phyloP scores from a whole-genome alignment of 2,888 invertebrate species.

The Nomada goodeniana region DNA sequence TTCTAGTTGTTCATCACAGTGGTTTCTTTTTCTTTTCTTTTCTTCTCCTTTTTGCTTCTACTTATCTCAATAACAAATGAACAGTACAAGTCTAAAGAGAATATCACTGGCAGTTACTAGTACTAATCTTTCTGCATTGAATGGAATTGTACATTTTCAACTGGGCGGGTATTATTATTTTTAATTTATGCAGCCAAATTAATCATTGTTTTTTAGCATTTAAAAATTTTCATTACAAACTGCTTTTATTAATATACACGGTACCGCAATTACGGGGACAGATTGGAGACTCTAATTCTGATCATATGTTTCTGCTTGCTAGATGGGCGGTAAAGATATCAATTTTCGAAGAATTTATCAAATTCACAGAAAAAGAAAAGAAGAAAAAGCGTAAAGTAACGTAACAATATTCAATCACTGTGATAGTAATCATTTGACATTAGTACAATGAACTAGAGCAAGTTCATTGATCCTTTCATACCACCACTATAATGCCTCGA shows the following conservation, averaged over 20 bases:
- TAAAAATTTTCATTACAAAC: conserved; percentile 13
- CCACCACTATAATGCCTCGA: conserved; percentile 45
- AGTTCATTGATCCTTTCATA: conserved; percentile 30
- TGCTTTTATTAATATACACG: conserved; percentile 1
- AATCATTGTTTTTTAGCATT: neutral
- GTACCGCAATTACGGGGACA: conserved; percentile 43
- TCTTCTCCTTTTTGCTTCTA: conserved; percentile 9
- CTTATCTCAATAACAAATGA: conserved; percentile 52
- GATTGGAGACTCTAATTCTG: conserved; percentile 32
- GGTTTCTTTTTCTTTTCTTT: conserved; percentile 15
- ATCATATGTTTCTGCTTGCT: conserved; percentile 17
- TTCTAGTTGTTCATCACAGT: conserved; percentile 60
- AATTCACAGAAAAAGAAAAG: conserved; percentile 17
- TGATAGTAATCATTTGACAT: conserved; percentile 30
- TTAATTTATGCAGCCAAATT: conserved; percentile 32
- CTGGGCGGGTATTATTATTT: conserved; percentile 24
- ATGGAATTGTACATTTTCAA: conserved; percentile 40
- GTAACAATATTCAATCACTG: conserved; percentile 34
- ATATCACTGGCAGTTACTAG: conserved; percentile 60
- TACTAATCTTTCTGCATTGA: conserved; percentile 44
- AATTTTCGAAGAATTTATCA: conserved; percentile 11
- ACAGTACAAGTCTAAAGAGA: conserved; percentile 48
- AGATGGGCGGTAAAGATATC: conserved; percentile 12
- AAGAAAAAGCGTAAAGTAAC: conserved; percentile 20
- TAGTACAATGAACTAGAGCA: conserved; percentile 45